Conservation (phyloP, 2,113 vertebrate species). For the Pseudolaguvia tuberculata region DNA sequence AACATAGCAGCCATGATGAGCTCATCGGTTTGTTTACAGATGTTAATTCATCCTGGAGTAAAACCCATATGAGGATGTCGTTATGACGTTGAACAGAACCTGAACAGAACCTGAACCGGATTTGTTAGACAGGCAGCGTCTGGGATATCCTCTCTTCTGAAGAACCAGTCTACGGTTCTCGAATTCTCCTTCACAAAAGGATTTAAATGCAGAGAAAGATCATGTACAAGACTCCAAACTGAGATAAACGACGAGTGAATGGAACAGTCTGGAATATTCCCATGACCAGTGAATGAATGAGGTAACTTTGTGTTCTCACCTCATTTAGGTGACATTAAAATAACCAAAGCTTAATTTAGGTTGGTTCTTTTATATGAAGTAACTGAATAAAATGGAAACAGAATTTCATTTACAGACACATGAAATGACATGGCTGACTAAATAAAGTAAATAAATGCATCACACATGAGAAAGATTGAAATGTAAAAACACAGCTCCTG, state of each 20-base stretch:
- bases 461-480: constrained; percentile 47
- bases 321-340: neutral
- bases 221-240: constrained; percentile 42
- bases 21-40: constrained; percentile 53
- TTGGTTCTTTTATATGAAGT: neutral
- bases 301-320: constrained; percentile 10
- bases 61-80: constrained; percentile 29
- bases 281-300: constrained; percentile 21
- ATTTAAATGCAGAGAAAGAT: constrained; percentile 64
- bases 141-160: constrained; percentile 40
- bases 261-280: constrained; percentile 26
- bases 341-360: neutral
- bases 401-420: neutral
- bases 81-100: constrained; percentile 45
- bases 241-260: constrained; percentile 19
- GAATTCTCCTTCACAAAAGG: constrained; percentile 68
- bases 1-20: constrained; percentile 66
- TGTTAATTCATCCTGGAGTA: constrained; percentile 28
- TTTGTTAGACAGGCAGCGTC: constrained; percentile 51
- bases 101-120: constrained; percentile 49
- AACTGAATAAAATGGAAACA: neutral
- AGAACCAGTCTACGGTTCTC: constrained; percentile 56
- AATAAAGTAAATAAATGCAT: constrained; percentile 8
- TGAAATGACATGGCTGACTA: constrained; percentile 4
- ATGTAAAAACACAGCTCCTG: constrained; percentile 71